These are phyloP conservation scores for Hemiscyllium ocellatum DNA, from an alignment of 2,113 vertebrate species.

Conservation along the genomic window DNA sequence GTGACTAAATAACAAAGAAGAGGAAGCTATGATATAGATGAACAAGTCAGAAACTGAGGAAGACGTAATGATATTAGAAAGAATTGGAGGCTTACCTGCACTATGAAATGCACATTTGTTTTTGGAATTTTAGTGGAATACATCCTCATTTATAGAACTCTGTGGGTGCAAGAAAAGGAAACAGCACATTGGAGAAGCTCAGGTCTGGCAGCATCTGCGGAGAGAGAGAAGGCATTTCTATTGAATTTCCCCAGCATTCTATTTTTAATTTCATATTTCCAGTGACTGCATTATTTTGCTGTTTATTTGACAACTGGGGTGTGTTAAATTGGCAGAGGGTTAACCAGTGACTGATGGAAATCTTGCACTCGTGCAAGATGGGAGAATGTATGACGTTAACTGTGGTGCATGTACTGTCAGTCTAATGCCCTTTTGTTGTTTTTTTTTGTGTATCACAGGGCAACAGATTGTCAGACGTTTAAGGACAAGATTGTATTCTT, in stretches of 20 bases:
- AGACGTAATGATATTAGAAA: neutral
- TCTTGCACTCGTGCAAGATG: too few species aligned
- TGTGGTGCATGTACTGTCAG: neutral
- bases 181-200: too few species aligned
- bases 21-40: neutral
- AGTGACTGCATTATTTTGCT: too few species aligned
- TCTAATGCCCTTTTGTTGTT: conserved; percentile 16
- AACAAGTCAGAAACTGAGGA: neutral
- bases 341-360: neutral
- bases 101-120: neutral
- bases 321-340: neutral
- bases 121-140: neutral
- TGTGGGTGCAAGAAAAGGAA: neutral
- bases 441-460: conserved; percentile 58
- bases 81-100: neutral
- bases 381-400: neutral
- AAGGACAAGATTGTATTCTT: conserved; percentile 75
- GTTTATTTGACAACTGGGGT: neutral
- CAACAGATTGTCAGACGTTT: conserved; percentile 83
- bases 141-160: neutral
- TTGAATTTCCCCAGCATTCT: too few species aligned
- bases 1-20: neutral
- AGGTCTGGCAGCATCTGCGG: too few species aligned
- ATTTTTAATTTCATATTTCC: too few species aligned
- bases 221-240: too few species aligned